phyloP scores from a whole-genome alignment of 2,797 vertebrate genomes.

The Chelmon rostratus region DNA sequence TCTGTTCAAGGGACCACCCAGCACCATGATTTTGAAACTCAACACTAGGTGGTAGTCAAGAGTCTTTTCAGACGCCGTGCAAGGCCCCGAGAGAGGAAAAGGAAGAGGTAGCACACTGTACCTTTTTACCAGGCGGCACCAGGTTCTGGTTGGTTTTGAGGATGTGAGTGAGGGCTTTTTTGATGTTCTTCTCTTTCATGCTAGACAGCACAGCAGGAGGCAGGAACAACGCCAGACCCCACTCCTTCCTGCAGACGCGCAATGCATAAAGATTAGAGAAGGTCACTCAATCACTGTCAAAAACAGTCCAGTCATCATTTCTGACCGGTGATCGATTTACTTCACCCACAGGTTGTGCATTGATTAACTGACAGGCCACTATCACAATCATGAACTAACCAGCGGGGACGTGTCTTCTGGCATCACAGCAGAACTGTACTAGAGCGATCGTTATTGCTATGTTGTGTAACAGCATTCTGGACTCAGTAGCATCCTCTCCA shows the following conservation, averaged over 20 bases:
- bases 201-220: conserved; percentile 97
- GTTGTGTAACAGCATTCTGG: conserved; percentile 14
- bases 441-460: conserved; percentile 23
- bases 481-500: neutral
- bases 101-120: conserved; percentile 69
- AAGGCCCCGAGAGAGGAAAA: conserved; percentile 8
- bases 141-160: conserved; percentile 99
- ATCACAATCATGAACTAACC: conserved; percentile 41
- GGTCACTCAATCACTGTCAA: conserved; percentile 17
- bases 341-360: conserved; percentile 29
- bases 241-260: conserved; percentile 93
- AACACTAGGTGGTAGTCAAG: conserved; percentile 69
- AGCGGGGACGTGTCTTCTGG: conserved; percentile 14
- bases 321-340: conserved; percentile 37
- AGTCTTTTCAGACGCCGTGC: conserved; percentile 40
- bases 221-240: conserved; percentile 97
- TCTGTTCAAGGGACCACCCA: conserved; percentile 10
- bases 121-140: conserved; percentile 99
- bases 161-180: conserved; percentile 99
- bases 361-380: conserved; percentile 42
- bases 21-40: conserved; percentile 5
- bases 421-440: conserved; percentile 13
- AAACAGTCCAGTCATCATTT: conserved; percentile 48
- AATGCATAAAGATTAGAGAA: conserved; percentile 50
- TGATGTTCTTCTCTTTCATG: conserved; percentile 99